Conservation (phyloP, 2,797 vertebrate genomes). For the Phoxinus dragarum region DNA sequence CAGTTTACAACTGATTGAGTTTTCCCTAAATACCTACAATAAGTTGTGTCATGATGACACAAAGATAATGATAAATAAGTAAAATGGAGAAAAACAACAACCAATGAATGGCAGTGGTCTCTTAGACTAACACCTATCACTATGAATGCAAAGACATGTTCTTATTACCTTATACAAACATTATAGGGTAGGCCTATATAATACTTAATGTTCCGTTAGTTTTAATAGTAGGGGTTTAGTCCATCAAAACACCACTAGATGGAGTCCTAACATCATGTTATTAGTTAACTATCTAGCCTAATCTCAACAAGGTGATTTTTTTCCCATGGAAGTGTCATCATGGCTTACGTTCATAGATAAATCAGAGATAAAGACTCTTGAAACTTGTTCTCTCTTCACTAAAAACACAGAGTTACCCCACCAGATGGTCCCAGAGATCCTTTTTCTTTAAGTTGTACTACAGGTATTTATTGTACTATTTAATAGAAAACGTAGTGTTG, state of each 20-base stretch:
- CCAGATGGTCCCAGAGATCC: slow-evolving; percentile 26
- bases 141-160: background rate
- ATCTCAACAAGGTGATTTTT: background rate
- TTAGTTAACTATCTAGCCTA: background rate
- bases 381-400: too few species aligned
- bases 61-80: background rate
- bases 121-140: background rate
- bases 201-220: background rate
- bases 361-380: background rate
- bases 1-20: background rate
- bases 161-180: background rate
- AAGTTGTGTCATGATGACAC: too few species aligned
- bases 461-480: too few species aligned
- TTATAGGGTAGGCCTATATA: background rate
- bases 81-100: background rate
- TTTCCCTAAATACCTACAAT: background rate
- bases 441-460: background rate
- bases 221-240: background rate
- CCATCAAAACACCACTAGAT: slow-evolving; percentile 25
- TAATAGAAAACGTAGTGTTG: too few species aligned
- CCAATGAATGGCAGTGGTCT: background rate
- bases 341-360: background rate
- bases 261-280: background rate
- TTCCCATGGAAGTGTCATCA: background rate
- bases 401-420: too few species aligned